A percentile compares a stretch with the other conserved stretches of the same genome.
Evolutionary conservation across 2,888 invertebrate genomes (phyloP).

Genomic region (Enoplolaimus lenunculus): DNA sequence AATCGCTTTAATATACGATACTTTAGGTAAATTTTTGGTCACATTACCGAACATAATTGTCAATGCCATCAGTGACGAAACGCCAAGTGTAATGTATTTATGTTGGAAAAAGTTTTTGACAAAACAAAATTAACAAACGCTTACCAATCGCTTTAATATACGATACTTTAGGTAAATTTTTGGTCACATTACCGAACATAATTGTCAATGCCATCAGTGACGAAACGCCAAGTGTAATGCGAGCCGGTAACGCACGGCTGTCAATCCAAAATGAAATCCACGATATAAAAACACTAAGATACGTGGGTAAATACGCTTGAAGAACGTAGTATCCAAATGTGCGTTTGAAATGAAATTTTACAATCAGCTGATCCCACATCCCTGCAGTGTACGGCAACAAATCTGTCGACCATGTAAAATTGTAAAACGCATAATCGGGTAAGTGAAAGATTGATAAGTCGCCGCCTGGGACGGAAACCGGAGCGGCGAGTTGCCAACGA

Average conservation of each 20-base stretch:
- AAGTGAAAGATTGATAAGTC: background rate
- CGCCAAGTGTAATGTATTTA: too few species aligned
- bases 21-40: too few species aligned
- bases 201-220: too few species aligned
- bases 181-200: too few species aligned
- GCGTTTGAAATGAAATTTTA: constrained; percentile 14
- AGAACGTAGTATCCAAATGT: constrained; percentile 19
- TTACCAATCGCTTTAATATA: too few species aligned
- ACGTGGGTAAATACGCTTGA: constrained; percentile 17
- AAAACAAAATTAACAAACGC: too few species aligned
- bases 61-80: too few species aligned
- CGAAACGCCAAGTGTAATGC: too few species aligned
- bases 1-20: too few species aligned
- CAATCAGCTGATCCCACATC: constrained; percentile 16
- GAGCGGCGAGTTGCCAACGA: background rate
- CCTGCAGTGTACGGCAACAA: constrained; percentile 17
- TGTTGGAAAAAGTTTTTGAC: too few species aligned
- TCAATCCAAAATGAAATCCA: constrained; percentile 21
- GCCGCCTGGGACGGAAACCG: background rate
- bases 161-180: too few species aligned
- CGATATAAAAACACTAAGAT: constrained; percentile 20
- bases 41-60: too few species aligned
- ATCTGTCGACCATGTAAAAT: constrained; percentile 4
- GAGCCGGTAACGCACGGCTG: constrained; percentile 15
- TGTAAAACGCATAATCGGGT: constrained; percentile 16